A percentile compares a stretch with the other conserved stretches of the same genome.
Conservation (phyloP, 2,888 invertebrate genomes). For the Byasa hedistus region DNA sequence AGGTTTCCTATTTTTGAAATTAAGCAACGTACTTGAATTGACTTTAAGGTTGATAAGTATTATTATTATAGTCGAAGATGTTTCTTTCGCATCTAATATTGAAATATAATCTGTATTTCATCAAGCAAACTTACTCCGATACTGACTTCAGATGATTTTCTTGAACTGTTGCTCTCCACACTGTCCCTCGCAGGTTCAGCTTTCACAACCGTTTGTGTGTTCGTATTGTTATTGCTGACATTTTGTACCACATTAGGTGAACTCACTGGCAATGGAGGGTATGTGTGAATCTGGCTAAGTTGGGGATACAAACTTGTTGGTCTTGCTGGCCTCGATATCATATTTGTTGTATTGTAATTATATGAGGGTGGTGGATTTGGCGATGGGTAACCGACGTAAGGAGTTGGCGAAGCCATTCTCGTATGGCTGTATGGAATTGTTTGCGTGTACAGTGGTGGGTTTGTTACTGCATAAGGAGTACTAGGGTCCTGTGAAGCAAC, state of each 20-base stretch:
- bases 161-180: constrained; percentile 51
- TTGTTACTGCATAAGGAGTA: constrained; percentile 45
- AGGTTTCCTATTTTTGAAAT: no score
- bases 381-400: constrained; percentile 55
- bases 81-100: background rate
- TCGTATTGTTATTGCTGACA: constrained; percentile 42
- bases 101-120: background rate
- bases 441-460: constrained; percentile 52
- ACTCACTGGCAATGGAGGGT: constrained; percentile 45
- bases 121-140: constrained; percentile 44
- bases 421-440: constrained; percentile 65
- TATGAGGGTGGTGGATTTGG: constrained; percentile 44
- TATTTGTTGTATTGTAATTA: constrained; percentile 67
- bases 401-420: constrained; percentile 60
- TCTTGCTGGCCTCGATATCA: constrained; percentile 63
- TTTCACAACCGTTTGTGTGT: constrained; percentile 41
- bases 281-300: constrained; percentile 54
- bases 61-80: background rate
- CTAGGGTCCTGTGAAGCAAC: constrained; percentile 43
- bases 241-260: constrained; percentile 34
- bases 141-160: constrained; percentile 64
- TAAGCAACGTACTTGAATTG: no score
- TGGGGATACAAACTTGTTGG: constrained; percentile 60
- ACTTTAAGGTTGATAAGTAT: no score
- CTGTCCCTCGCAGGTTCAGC: constrained; percentile 53